Evolutionary conservation across 2,888 invertebrate species (phyloP), one percentile per base, ranked within the genome.

Genomic region (Orthosia gracilis): DNA sequence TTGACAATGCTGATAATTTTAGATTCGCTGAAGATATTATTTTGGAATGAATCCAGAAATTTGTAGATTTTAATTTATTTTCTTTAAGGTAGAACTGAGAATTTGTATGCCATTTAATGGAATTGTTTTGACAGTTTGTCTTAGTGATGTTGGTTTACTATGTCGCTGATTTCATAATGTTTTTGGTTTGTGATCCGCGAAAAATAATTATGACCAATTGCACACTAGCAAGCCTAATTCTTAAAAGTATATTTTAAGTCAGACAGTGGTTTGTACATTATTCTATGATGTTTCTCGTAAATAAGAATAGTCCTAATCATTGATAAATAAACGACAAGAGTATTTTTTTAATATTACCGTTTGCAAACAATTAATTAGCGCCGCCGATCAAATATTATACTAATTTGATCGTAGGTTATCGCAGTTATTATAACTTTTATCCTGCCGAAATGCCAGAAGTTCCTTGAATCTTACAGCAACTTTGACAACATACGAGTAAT

Each of bases 1-100:
- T 88, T 88, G 91, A 91, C 91, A 91, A 80, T 82, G 78, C 89
- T 87, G 89, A 91, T 91, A 91, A 91, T 89, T 91, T 86, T 86
- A 90, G 88, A 88, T 87, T 83, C 76, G 85, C 80, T 76, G 82
- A 84, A 89, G 86, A 89, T 88, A 87, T 89, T 88, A 86, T 84
- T 88, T 89, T 91, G 91, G 91, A 90, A 80, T 85, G 76, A 76
- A 75, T 90, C 91, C 91, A 91, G 87, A 73, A 67, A 15, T 71
- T 66, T 75, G 63, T 67, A 78, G 68, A 68, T 76, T 77, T 85
- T 85, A 82, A 75, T 74, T 80, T 82, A 76, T 74, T 82, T 73
- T 76, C 55, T 52, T 76, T 73, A 52, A 26, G 18, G 31, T 73
- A 12, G 31, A 67, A 17, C 3, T 49, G 23, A 18, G 9, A 12